Evolutionary conservation across 2,113 vertebrate genomes (phyloP), one percentile per base, ranked within the genome.

Genomic region (Excalfactoria chinensis): DNA sequence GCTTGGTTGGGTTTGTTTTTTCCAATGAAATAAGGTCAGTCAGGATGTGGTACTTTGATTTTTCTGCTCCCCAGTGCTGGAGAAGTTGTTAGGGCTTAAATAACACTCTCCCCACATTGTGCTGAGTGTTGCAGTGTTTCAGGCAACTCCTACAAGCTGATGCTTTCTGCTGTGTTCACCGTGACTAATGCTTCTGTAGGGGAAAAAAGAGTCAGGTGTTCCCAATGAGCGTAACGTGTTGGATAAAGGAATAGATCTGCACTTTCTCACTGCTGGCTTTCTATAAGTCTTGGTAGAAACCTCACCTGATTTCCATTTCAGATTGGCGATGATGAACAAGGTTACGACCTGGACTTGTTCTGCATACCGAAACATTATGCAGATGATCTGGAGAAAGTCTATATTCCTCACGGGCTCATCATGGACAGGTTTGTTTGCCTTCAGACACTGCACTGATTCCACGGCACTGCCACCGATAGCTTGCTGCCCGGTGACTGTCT

Each of bases 301-400:
- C 44, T 96, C 84, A 88, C 34, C 37, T 62, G 93, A 46, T 95
- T 95, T 97, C 83, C 88, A 87, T 98, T 98, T 95, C 98, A 99
- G 99, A 98, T 99, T 94, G 98, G 98, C 2, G 99, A 99, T 91
- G 98, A 99, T 53, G 99, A 99, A 95, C 98, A 99, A 96, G 99
- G 99, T 30, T 99, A 99, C 13, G 99, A 99, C 97, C 97, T 99
- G 87, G 98, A 99, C 97, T 98, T 99, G 71, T 99, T 99, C 96
- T 99, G 99, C 96, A 99, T 99, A 96, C 99, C 99, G 86, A 99
- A 99, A 96, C 99, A 99, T 96, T 99, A 99, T 60, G 98, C 98
- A 9, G 59, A 97, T 25, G 99, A 99, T 96, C 97, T 99, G 97
- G 99, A 99, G 89, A 98, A 97, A 88, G 99, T 99, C 89, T 99